Conservation (phyloP, 2,113 vertebrate genomes). For the Centropus bengalensis region DNA sequence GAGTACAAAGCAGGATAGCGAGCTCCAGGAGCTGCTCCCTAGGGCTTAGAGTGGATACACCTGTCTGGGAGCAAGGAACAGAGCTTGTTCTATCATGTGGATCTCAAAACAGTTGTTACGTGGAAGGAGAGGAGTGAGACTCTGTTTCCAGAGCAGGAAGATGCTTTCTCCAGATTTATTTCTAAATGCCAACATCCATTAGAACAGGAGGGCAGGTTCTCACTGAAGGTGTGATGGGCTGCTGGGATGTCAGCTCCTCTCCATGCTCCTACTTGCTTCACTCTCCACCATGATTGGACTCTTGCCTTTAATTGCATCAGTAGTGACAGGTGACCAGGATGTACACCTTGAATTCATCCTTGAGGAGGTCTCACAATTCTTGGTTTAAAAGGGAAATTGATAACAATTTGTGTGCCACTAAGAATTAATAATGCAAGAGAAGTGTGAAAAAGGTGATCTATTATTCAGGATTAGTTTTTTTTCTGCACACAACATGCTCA, state of each 20-base stretch:
- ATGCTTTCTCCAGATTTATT: background rate
- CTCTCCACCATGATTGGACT: background rate
- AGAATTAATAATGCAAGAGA: background rate
- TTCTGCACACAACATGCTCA: background rate
- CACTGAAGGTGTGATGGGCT: background rate
- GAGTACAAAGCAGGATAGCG: too few relatives aligned
- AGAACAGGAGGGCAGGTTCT: background rate
- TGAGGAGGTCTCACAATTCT: background rate
- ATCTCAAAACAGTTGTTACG: background rate
- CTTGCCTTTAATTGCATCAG: background rate
- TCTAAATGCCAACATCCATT: background rate
- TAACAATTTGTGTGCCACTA: background rate
- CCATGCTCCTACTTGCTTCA: background rate
- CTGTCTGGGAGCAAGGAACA: background rate
- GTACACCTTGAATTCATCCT: background rate
- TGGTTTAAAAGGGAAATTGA: background rate
- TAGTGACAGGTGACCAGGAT: background rate
- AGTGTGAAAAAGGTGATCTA: background rate
- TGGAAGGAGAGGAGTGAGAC: background rate
- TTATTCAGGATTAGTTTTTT: slow-evolving; percentile 38
- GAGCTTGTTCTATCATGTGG: too few relatives aligned
- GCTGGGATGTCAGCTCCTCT: background rate
- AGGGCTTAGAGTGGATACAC: background rate
- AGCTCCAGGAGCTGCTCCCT: background rate
- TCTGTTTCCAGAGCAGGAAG: background rate